phyloP scores from a whole-genome alignment of 2,797 vertebrate species.

The Hafferia zeledoni region DNA sequence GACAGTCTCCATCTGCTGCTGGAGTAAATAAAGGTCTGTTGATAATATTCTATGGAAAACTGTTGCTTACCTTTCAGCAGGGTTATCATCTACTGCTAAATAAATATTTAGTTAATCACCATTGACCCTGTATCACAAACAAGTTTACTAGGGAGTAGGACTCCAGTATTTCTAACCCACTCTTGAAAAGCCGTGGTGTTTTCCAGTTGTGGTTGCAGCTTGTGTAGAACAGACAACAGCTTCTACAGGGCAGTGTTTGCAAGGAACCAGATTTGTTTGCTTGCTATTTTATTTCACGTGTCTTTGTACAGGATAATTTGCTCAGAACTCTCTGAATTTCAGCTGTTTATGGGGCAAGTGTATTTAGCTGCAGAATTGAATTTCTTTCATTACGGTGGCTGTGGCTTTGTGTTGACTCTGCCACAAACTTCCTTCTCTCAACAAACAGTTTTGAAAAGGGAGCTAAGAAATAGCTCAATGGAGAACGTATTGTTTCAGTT shows the following conservation, averaged over 20 bases:
- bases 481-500: background rate
- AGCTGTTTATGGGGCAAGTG: background rate
- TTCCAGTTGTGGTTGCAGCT: background rate
- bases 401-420: background rate
- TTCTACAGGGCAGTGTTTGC: background rate
- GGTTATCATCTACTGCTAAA: background rate
- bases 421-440: background rate
- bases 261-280: background rate
- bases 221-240: accelerated
- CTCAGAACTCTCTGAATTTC: background rate
- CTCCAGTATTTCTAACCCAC: background rate
- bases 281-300: background rate
- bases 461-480: background rate
- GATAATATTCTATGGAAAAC: background rate
- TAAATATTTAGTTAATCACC: background rate
- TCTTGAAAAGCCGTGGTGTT: background rate
- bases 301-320: background rate
- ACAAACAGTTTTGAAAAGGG: background rate
- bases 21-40: background rate
- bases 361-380: background rate
- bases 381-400: background rate
- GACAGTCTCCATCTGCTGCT: background rate
- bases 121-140: background rate
- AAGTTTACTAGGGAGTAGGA: background rate
- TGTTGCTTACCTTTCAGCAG: background rate